phyloP scores from a whole-genome alignment of 2,113 vertebrate species.

The Meriones unguiculatus region DNA sequence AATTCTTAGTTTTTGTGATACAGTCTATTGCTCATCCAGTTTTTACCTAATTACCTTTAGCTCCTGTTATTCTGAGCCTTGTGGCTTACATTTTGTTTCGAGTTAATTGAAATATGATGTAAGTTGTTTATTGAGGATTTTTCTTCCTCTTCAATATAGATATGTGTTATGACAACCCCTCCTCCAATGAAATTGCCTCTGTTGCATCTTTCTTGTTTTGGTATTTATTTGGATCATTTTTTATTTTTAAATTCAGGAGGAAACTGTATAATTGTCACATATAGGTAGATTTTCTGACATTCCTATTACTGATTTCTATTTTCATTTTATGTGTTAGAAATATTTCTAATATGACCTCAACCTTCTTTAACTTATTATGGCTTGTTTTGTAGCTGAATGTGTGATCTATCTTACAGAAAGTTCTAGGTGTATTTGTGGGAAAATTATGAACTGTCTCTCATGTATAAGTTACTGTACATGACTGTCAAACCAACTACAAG shows the following conservation, averaged over 20 bases:
- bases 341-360: background rate
- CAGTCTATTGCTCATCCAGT: background rate
- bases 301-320: background rate
- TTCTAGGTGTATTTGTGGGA: background rate
- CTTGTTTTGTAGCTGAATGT: background rate
- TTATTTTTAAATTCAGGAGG: background rate
- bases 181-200: background rate
- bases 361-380: background rate
- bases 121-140: background rate
- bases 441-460: background rate
- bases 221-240: background rate
- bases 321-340: background rate
- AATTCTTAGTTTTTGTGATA: background rate
- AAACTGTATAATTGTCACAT: background rate
- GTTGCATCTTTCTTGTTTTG: background rate
- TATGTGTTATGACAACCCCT: background rate
- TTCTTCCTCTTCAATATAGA: background rate
- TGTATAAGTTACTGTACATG: background rate
- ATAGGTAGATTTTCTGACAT: background rate
- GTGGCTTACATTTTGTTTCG: background rate
- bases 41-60: background rate
- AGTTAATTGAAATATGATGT: background rate
- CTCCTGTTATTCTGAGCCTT: background rate
- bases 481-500: background rate
- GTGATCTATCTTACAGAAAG: background rate